These are phyloP conservation scores for Scaptomyza montana DNA, from an alignment of 1,140 invertebrate species.

Conservation along the genomic window DNA sequence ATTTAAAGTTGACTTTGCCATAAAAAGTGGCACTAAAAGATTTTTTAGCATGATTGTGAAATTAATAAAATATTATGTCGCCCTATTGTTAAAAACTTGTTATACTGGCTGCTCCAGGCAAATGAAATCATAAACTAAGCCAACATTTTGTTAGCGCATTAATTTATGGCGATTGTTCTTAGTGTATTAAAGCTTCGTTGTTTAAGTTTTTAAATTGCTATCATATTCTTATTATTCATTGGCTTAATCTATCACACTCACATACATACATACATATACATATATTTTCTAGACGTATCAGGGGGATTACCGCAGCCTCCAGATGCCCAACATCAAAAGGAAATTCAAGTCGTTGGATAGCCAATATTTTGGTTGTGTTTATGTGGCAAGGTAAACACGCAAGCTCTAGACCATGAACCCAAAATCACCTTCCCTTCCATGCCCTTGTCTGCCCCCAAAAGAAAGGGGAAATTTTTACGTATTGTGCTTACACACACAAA, in stretches of 20 bases:
- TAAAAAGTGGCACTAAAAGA: no score
- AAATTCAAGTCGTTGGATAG: slow-evolving; percentile 69
- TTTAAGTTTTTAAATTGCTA: background rate
- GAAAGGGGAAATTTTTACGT: slow-evolving; percentile 65
- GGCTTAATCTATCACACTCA: slow-evolving; percentile 10
- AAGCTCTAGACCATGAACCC: slow-evolving; percentile 19
- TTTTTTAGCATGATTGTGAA: background rate
- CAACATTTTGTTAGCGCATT: slow-evolving; percentile 10
- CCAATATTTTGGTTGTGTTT: slow-evolving; percentile 66
- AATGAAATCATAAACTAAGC: background rate
- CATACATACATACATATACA: background rate
- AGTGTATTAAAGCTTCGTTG: slow-evolving; percentile 18
- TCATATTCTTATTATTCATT: slow-evolving; percentile 12
- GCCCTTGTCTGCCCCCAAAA: background rate
- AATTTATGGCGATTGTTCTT: slow-evolving; percentile 2
- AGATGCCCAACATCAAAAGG: slow-evolving; percentile 59
- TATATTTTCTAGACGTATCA: slow-evolving; percentile 23
- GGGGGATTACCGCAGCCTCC: slow-evolving; percentile 54
- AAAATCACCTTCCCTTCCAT: background rate
- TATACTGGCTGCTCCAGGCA: slow-evolving; percentile 12
- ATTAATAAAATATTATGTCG: background rate
- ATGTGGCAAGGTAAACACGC: slow-evolving; percentile 77
- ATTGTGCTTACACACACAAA: slow-evolving; percentile 20
- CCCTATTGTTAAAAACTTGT: slow-evolving; percentile 21
- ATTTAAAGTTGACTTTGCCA: background rate